Evolutionary conservation across 2,888 invertebrate species (phyloP).

Genomic region (Didymodactylos carnosus): DNA sequence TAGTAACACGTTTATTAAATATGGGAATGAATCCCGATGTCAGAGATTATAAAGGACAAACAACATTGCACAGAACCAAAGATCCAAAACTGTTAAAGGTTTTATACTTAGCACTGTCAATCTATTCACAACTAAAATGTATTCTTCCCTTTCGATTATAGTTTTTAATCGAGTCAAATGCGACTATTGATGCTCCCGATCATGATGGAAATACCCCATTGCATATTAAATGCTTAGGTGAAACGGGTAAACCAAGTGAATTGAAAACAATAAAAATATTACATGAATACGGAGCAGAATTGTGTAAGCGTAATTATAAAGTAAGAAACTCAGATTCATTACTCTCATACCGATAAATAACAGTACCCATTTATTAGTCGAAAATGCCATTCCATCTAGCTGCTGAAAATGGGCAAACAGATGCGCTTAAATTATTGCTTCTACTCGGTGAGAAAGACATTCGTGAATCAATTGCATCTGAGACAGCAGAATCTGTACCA

Average conservation of each 20-base stretch:
- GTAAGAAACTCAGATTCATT: slow-evolving; percentile 18
- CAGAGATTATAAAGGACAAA: slow-evolving; percentile 31
- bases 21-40: slow-evolving; percentile 26
- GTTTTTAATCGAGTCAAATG: slow-evolving; percentile 27
- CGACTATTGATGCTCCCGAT: slow-evolving; percentile 24
- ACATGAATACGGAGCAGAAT: slow-evolving; percentile 23
- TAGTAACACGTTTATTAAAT: slow-evolving; percentile 23
- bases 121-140: neutral
- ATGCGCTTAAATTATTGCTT: neutral
- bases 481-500: neutral
- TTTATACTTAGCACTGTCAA: neutral
- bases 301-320: slow-evolving; percentile 24
- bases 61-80: slow-evolving; percentile 27
- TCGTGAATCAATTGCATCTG: neutral
- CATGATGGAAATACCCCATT: slow-evolving; percentile 30
- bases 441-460: neutral
- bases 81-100: slow-evolving; percentile 25
- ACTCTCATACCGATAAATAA: neutral
- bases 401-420: slow-evolving; percentile 3
- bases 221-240: slow-evolving; percentile 32
- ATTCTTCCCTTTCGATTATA: slow-evolving; percentile 13
- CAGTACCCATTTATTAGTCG: neutral
- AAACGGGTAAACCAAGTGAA: slow-evolving; percentile 23
- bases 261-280: slow-evolving; percentile 23
- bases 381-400: slow-evolving; percentile 4